Evolutionary conservation across 2,113 vertebrate genomes (phyloP).

Genomic region (Capreolus pygargus): DNA sequence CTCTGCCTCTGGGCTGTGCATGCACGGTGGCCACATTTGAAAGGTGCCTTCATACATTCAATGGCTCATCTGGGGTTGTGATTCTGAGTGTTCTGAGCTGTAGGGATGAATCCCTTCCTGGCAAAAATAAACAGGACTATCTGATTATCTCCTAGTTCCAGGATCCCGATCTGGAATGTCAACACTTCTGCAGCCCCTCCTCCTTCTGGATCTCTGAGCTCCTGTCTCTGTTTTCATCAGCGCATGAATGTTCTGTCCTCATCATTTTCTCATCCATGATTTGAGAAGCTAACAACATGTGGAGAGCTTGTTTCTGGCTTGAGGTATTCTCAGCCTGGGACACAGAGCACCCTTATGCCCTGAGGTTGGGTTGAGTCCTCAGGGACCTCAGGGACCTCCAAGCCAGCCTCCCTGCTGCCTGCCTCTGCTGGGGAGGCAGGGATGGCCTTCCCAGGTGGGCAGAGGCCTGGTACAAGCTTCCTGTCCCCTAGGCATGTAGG

Average conservation of each 20-base stretch:
- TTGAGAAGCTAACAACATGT: not conserved
- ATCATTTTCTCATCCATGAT: not conserved
- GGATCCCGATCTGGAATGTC: not conserved
- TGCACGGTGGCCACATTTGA: accelerated
- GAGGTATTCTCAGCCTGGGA: too few relatives aligned
- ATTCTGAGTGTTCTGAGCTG: not conserved
- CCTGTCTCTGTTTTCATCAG: not conserved
- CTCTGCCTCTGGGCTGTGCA: accelerated
- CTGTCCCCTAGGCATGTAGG: not conserved
- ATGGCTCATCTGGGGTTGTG: not conserved
- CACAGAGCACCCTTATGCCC: not conserved
- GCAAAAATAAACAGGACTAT: not conserved
- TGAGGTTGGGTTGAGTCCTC: not conserved
- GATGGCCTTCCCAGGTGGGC: not conserved
- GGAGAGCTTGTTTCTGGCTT: not conserved
- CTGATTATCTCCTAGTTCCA: too few relatives aligned
- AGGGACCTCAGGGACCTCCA: not conserved
- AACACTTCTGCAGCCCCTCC: not conserved
- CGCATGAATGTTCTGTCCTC: not conserved
- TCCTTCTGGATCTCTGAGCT: not conserved
- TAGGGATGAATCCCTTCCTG: not conserved
- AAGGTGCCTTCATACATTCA: not conserved
- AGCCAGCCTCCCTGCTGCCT: not conserved
- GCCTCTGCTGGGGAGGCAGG: not conserved
- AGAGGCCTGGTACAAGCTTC: not conserved